Evolutionary conservation across 2,113 vertebrate species (phyloP), one percentile per base, ranked within the genome.

Genomic region (Datnioides undecimradiatus): DNA sequence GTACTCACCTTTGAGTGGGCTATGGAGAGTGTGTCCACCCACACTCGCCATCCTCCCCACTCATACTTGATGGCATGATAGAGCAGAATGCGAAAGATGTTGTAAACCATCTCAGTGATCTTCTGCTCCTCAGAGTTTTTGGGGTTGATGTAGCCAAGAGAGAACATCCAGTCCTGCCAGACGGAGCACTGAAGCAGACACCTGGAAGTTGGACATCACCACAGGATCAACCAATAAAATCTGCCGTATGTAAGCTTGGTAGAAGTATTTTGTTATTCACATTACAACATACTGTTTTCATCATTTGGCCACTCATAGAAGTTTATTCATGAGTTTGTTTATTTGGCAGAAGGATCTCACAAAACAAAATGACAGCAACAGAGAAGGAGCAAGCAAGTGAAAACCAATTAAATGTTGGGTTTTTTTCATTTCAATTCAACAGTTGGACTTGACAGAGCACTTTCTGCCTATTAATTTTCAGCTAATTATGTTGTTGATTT

Each of bases 161-260:
- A 99, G 93, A 99, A 99, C 98, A 99, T 99, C 98, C 98, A 99
- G 87, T 99, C 98, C 93, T 99, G 98, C 98, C 98, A 99, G 23
- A 99, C 98, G 4, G 98, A 99, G 93, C 98, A 99, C 95, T 99
- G 98, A 85, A 99, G 94, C 83, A 99, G 96, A 91, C 98, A 99
- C 87, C 98, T 99, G 86, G 16, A 83, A 75, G n/a, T n/a, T n/a
- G n/a, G n/a, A n/a, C n/a, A n/a, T n/a, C n/a, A 0, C 8, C 31
- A 40, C 31, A 69, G 7, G 8, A 25, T 63, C 27, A 68, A 5
- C 33, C 41, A 8, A 82, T 34, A 17, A 27, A 64, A n/a, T 31
- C 6, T 21, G 31, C 48, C 29, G 2, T 1, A n/a, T 3, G 16
- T 8, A 12, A 36, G 7, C 8, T 16, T 4, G 36, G 36, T 25